Evolutionary conservation across 1,140 invertebrate genomes (phyloP).

Genomic region (Meloidogyne exigua): DNA sequence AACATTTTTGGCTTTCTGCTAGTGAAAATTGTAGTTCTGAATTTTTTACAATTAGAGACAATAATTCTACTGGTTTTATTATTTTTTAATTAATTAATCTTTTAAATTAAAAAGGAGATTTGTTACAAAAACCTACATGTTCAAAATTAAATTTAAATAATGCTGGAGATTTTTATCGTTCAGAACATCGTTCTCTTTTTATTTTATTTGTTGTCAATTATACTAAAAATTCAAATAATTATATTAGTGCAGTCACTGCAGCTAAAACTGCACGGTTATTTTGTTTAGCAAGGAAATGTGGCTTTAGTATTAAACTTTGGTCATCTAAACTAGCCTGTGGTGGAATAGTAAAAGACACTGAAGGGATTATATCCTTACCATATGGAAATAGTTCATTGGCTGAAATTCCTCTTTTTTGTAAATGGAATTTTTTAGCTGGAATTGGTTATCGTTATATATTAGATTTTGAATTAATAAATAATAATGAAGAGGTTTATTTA

Average conservation of each 20-base stretch:
- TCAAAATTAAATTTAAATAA: slow-evolving; percentile 27
- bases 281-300: slow-evolving; percentile 49
- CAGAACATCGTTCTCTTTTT: slow-evolving; percentile 6
- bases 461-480: slow-evolving; percentile 47
- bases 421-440: slow-evolving; percentile 53
- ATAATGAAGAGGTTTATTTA: slow-evolving; percentile 5
- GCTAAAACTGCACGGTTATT: slow-evolving; percentile 29
- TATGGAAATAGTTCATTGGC: slow-evolving; percentile 30
- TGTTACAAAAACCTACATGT: slow-evolving; percentile 33
- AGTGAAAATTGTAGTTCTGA: slow-evolving; percentile 51
- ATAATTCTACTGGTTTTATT: slow-evolving; percentile 49
- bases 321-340: slow-evolving; percentile 49
- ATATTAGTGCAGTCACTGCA: slow-evolving; percentile 31
- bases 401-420: slow-evolving; percentile 40
- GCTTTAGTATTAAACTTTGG: slow-evolving; percentile 47
- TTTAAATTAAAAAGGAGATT: slow-evolving; percentile 32
- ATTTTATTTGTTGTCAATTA: slow-evolving; percentile 14
- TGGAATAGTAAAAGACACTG: slow-evolving; percentile 48
- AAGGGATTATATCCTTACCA: slow-evolving; percentile 46
- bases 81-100: background rate
- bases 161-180: slow-evolving; percentile 6
- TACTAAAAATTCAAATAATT: slow-evolving; percentile 26
- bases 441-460: slow-evolving; percentile 53
- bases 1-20: slow-evolving; percentile 31
- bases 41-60: slow-evolving; percentile 44